These are phyloP conservation scores for Phycodurus eques DNA, from an alignment of 2,113 vertebrate species.

Conservation along the genomic window DNA sequence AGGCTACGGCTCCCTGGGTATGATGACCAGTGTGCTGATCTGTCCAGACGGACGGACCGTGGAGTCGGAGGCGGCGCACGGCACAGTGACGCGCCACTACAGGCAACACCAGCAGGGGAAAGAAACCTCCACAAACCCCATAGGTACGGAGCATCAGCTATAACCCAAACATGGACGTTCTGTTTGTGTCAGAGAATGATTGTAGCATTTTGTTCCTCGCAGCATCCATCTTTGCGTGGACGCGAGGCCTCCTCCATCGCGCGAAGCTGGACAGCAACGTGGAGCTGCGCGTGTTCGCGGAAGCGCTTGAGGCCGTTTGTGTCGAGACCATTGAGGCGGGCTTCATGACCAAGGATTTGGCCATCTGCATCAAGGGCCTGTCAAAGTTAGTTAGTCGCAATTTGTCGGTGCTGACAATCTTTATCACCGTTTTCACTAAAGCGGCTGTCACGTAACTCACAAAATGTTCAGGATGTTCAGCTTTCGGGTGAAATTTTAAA, in stretches of 20 bases:
- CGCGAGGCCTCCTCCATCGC: slow-evolving; percentile 88
- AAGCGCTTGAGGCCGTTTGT: slow-evolving; percentile 89
- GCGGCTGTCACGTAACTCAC: no score
- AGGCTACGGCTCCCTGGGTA: slow-evolving; percentile 96
- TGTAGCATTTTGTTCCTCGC: neutral
- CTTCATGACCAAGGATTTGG: slow-evolving; percentile 97
- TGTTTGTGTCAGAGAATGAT: neutral
- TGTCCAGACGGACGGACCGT: slow-evolving; percentile 96
- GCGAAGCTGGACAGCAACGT: slow-evolving; percentile 88
- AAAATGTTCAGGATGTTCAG: no score
- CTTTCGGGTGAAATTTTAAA: no score
- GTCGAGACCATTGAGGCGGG: slow-evolving; percentile 95
- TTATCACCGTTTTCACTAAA: no score
- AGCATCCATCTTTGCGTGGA: slow-evolving; percentile 99
- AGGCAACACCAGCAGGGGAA: slow-evolving; percentile 94
- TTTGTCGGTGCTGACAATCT: neutral
- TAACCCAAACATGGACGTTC: neutral
- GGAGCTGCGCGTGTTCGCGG: slow-evolving; percentile 81
- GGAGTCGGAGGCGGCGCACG: slow-evolving; percentile 94
- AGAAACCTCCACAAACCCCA: slow-evolving; percentile 97
- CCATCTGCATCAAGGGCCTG: slow-evolving; percentile 94
- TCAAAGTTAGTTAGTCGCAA: slow-evolving; percentile 78
- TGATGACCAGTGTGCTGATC: slow-evolving; percentile 97
- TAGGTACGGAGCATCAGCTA: slow-evolving; percentile 74
- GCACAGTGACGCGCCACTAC: slow-evolving; percentile 95